phyloP scores from a whole-genome alignment of 2,113 vertebrate genomes.

The Condylura cristata region DNA sequence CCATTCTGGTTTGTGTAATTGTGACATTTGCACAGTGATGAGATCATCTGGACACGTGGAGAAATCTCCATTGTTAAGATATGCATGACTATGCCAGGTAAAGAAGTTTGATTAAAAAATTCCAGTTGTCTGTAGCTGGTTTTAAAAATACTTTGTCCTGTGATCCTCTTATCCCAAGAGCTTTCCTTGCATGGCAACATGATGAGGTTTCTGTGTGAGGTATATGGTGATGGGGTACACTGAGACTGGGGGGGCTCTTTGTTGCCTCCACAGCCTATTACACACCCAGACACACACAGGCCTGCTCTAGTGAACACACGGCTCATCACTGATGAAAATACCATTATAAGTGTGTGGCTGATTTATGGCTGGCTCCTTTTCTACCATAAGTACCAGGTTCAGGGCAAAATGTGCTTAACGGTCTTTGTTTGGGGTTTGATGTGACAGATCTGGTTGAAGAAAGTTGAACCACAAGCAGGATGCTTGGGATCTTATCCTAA shows the following conservation, averaged over 20 bases:
- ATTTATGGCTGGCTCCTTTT: background rate
- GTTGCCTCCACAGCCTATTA: background rate
- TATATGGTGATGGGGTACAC: accelerated
- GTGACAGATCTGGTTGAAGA: background rate
- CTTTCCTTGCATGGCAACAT: no score
- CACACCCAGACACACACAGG: no score
- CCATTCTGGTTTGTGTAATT: no score
- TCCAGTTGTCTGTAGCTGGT: slow-evolving; percentile 14
- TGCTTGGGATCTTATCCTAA: background rate
- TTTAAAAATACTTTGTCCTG: slow-evolving; percentile 12
- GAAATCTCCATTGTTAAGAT: no score
- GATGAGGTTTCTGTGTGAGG: background rate
- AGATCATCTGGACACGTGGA: no score
- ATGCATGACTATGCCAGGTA: no score
- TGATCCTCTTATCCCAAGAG: background rate
- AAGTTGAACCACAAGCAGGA: background rate
- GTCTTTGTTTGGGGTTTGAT: background rate
- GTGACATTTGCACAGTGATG: no score
- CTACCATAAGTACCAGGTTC: background rate
- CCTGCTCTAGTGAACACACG: no score
- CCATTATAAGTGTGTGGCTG: no score
- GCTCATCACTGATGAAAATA: no score
- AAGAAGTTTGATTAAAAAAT: slow-evolving; percentile 19
- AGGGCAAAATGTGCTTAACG: background rate
- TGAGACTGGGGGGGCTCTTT: accelerated